A percentile compares a stretch with the other conserved stretches of the same genome.
Conservation (phyloP, 2,797 vertebrate genomes). For the Enteromius viviparus region DNA sequence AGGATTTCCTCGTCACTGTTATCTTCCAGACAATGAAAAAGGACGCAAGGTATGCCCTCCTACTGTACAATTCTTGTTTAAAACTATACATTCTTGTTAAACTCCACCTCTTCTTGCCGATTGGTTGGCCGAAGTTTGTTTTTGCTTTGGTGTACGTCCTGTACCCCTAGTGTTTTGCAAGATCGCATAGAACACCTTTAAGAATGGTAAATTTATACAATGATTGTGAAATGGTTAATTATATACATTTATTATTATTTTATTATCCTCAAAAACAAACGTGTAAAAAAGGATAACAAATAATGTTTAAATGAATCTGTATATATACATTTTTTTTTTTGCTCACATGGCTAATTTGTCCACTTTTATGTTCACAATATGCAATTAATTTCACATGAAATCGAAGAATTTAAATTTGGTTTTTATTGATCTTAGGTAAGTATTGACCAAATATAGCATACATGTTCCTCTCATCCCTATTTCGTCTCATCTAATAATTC, state of each 20-base stretch:
- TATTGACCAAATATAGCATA: background rate
- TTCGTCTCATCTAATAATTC: background rate
- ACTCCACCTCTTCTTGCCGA: too few relatives aligned
- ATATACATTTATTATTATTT: background rate
- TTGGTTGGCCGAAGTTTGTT: too few relatives aligned
- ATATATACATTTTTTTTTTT: too few relatives aligned
- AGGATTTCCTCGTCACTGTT: conserved; percentile 94
- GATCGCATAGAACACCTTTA: too few relatives aligned
- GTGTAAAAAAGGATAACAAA: too few relatives aligned
- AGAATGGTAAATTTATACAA: background rate
- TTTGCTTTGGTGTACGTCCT: too few relatives aligned
- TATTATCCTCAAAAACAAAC: background rate
- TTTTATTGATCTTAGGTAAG: background rate
- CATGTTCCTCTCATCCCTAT: background rate
- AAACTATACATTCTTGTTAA: too few relatives aligned
- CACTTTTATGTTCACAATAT: background rate
- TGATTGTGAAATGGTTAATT: background rate
- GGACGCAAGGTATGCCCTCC: conserved; percentile 84
- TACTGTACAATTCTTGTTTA: background rate
- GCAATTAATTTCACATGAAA: background rate
- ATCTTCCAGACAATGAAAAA: conserved; percentile 93
- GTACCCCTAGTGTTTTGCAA: too few relatives aligned
- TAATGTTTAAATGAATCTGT: too few relatives aligned
- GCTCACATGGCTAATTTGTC: background rate
- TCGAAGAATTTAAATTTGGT: background rate